Evolutionary conservation across 2,888 invertebrate species (phyloP).

Genomic region (Spialia ferax): DNA sequence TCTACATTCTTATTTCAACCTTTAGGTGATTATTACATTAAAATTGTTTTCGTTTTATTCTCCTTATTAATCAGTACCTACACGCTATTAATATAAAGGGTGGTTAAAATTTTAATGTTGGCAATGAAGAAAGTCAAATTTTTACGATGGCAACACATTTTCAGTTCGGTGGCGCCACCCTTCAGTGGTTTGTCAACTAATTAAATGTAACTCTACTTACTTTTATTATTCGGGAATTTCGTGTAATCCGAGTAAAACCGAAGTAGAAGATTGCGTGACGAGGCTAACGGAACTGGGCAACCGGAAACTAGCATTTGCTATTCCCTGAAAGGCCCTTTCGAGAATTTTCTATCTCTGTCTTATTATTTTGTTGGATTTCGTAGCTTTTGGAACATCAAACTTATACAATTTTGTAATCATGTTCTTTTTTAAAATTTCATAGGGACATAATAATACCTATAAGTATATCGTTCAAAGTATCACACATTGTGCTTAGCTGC

Average conservation of each 20-base stretch:
- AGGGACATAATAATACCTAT: no score
- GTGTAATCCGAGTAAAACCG: slow-evolving; percentile 29
- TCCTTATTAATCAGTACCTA: slow-evolving; percentile 21
- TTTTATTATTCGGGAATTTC: slow-evolving; percentile 27
- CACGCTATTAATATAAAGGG: slow-evolving; percentile 18
- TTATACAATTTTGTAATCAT: no score
- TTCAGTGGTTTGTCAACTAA: slow-evolving; percentile 35
- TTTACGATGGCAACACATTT: slow-evolving; percentile 22
- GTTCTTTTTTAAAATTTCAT: no score
- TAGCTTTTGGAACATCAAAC: no score
- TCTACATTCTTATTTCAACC: background rate
- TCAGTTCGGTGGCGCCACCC: slow-evolving; percentile 22
- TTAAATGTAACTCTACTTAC: slow-evolving; percentile 34
- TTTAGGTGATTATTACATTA: background rate
- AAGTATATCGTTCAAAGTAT: no score
- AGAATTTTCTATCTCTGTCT: slow-evolving; percentile 19
- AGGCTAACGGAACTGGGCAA: slow-evolving; percentile 59
- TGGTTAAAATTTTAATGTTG: slow-evolving; percentile 12
- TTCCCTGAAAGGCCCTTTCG: slow-evolving; percentile 54
- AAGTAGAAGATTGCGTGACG: slow-evolving; percentile 59
- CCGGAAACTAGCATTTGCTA: slow-evolving; percentile 64
- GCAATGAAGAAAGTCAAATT: background rate
- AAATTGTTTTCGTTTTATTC: slow-evolving; percentile 3
- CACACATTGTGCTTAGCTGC: no score
- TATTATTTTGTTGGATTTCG: slow-evolving; percentile 21